Base-by-base conservation (phyloP, 1,140 invertebrate genomes). In the Oreohelix idahoensis region DNA sequence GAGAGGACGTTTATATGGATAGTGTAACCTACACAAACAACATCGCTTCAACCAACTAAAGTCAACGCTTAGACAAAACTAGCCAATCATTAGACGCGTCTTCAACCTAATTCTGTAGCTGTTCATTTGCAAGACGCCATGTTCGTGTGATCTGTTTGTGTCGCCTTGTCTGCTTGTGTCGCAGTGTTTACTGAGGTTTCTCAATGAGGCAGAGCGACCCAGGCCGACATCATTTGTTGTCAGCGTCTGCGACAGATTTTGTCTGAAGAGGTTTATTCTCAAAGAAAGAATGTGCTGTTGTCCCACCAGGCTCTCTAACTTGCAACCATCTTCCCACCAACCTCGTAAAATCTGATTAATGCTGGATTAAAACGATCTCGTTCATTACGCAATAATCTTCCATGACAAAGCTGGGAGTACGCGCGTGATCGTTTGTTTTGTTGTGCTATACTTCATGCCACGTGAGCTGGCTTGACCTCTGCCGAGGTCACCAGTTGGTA, bases 151-250 rank as follows among this genome's bases (percentile, higher is more conserved):
- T 35, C 0, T 66, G 63, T 74, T 74, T 39, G 71, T 20, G 8
- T 39, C 38, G 11, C 11, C 71, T 74, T 74, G 36, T 74, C 26
- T 39, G 38, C 69, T n/a, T 71, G 69, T 71, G 32, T 36, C 32
- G 17, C 71, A 39, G n/a, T 74, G 71, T 74, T 74, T 74, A 42
- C 42, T 42, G 71, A 74, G 71, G 71, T 74, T 49, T 74, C 38
- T 74, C 38, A 74, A 39, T 39, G 71, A 74, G 32, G 42, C 71
- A 49, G 13, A 74, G 29, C 71, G 71, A 26, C 71, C 42, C 10
- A 49, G n/a, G 36, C 17, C n/a, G 63, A 4, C 63, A 66, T 66
- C 63, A 35, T 66, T 66, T 66, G 29, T 66, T 35, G 63, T 66
- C 63, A 8, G 8, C 17, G 20, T 5, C 63, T 32, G 29, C 63